These are phyloP conservation scores for Brachyptera putata DNA, from an alignment of 2,888 invertebrate genomes.

Conservation along the genomic window DNA sequence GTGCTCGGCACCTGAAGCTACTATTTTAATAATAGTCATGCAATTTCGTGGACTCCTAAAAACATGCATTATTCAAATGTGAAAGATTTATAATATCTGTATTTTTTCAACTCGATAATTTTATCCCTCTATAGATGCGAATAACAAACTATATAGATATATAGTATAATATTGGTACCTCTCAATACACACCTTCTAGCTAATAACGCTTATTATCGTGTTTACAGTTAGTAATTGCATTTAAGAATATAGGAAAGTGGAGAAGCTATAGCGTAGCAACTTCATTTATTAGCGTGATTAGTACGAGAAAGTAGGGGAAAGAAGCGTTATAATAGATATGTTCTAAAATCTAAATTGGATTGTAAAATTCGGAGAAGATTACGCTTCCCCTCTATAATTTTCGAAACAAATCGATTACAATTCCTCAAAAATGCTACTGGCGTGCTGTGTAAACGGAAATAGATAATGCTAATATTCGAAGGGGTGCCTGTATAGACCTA, in stretches of 20 bases:
- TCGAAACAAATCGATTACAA: constrained; percentile 1
- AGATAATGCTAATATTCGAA: neutral
- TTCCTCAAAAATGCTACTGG: neutral
- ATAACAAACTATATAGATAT: too few species aligned
- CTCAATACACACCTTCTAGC: too few species aligned
- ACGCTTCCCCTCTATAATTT: neutral
- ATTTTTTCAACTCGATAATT: too few species aligned
- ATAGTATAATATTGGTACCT: too few species aligned
- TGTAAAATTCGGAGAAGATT: neutral
- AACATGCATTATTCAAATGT: too few species aligned
- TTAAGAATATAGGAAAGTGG: neutral
- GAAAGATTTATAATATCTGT: too few species aligned
- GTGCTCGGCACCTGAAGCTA: too few species aligned
- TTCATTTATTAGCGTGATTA: constrained; percentile 3
- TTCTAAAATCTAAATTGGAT: neutral
- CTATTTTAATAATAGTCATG: too few species aligned
- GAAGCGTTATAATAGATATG: neutral
- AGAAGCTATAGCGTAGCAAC: neutral
- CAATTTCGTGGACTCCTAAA: too few species aligned
- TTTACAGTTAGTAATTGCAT: too few species aligned
- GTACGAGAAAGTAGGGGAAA: neutral
- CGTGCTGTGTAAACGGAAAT: neutral
- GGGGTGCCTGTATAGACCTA: neutral
- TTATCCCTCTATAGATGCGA: too few species aligned
- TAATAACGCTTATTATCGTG: too few species aligned